Conservation (phyloP, 2,113 vertebrate species). For the Corythornis cristatus region DNA sequence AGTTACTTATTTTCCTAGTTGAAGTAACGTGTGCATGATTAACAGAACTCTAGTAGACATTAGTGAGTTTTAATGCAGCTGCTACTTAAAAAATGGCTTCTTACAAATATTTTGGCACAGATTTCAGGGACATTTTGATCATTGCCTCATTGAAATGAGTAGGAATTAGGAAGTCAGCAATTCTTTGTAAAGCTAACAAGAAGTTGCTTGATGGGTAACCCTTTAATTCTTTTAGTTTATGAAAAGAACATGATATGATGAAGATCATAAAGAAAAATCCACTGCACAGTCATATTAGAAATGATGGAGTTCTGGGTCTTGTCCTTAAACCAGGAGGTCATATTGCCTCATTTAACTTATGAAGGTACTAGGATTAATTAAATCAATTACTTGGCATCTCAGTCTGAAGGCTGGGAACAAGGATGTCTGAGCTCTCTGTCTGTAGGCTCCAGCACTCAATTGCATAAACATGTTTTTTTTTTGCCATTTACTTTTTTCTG, state of each 20-base stretch:
- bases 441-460: neutral
- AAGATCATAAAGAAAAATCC: neutral
- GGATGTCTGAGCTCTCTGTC: neutral
- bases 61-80: neutral
- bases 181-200: neutral
- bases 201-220: neutral
- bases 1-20: neutral
- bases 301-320: neutral
- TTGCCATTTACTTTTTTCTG: neutral
- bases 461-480: neutral
- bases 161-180: neutral
- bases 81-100: neutral
- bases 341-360: neutral
- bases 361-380: neutral
- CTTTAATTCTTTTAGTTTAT: neutral
- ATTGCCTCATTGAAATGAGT: neutral
- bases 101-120: neutral
- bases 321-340: neutral
- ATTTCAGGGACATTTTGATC: neutral
- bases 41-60: neutral
- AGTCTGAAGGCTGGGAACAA: neutral
- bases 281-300: neutral
- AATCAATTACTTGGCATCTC: constrained; percentile 1
- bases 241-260: neutral
- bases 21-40: neutral